Evolutionary conservation across 92 coral and sea anemone genomes (phyloP).

Genomic region (Pocillopora grandis): DNA sequence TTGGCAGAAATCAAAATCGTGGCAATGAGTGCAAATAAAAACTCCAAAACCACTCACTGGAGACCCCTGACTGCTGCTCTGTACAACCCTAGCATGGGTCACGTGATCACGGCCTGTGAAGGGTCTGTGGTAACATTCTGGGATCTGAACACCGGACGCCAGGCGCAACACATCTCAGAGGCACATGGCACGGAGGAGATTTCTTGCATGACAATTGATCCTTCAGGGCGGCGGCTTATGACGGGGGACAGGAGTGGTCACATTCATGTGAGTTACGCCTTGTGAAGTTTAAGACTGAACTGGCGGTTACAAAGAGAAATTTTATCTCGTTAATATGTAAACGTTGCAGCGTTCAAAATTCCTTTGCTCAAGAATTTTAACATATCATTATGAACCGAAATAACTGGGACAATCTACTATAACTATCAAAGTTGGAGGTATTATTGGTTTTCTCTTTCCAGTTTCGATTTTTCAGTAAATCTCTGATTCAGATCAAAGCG

Average conservation of each 20-base stretch:
- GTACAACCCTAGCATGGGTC: slow-evolving; percentile 77
- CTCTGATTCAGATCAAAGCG: too few species aligned
- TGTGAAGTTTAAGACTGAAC: background rate
- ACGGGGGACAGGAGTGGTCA: slow-evolving; percentile 90
- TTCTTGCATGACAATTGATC: slow-evolving; percentile 86
- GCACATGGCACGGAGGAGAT: slow-evolving; percentile 91
- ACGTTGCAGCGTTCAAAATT: too few species aligned
- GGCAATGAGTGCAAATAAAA: slow-evolving; percentile 58
- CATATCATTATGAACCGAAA: too few species aligned
- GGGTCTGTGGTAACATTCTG: slow-evolving; percentile 85
- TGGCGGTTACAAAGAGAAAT: too few species aligned
- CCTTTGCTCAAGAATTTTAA: too few species aligned
- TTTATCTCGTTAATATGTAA: too few species aligned
- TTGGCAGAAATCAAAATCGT: slow-evolving; percentile 81
- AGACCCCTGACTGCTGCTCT: slow-evolving; percentile 83
- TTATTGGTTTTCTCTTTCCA: too few species aligned
- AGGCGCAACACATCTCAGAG: slow-evolving; percentile 70
- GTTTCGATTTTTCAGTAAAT: too few species aligned
- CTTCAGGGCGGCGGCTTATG: slow-evolving; percentile 78
- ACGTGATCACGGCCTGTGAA: slow-evolving; percentile 93
- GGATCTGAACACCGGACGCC: slow-evolving; percentile 82
- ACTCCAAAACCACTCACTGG: slow-evolving; percentile 78
- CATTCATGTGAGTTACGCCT: slow-evolving; percentile 68
- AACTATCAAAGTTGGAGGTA: too few species aligned
- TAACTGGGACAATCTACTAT: too few species aligned